These are phyloP conservation scores for Hemichromis elongatus DNA, from an alignment of 2,113 vertebrate genomes.

Conservation along the genomic window DNA sequence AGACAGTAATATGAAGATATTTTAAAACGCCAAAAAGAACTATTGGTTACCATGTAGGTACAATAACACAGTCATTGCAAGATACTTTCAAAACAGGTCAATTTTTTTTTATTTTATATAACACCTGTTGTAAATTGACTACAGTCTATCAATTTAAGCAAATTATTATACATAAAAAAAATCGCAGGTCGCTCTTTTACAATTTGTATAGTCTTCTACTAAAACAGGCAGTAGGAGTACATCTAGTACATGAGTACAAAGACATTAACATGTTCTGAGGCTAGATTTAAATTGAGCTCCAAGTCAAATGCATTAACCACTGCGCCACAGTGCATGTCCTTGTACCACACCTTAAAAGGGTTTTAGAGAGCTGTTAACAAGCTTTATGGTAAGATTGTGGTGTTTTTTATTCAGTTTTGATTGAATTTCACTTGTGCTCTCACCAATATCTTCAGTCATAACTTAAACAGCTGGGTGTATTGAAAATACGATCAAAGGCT, in stretches of 20 bases:
- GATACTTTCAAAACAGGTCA: background rate
- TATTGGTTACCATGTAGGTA: background rate
- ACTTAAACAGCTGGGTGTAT: background rate
- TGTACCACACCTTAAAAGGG: background rate
- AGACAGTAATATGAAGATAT: background rate
- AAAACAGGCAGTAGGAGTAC: background rate
- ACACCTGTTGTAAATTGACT: background rate
- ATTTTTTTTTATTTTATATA: background rate
- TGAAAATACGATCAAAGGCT: background rate
- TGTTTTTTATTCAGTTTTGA: background rate
- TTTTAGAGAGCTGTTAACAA: background rate
- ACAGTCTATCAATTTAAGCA: background rate
- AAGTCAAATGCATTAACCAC: background rate
- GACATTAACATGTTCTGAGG: accelerated
- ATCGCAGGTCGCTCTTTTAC: accelerated
- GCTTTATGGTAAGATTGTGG: background rate
- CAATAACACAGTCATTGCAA: background rate
- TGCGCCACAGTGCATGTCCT: background rate
- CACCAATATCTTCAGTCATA: background rate
- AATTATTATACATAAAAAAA: background rate
- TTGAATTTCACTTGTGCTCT: background rate
- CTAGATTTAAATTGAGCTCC: no score
- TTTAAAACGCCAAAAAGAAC: accelerated
- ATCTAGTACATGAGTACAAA: background rate
- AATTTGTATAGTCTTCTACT: background rate